Conservation (phyloP, 2,113 vertebrate genomes). For the Toxotes chatareus region DNA sequence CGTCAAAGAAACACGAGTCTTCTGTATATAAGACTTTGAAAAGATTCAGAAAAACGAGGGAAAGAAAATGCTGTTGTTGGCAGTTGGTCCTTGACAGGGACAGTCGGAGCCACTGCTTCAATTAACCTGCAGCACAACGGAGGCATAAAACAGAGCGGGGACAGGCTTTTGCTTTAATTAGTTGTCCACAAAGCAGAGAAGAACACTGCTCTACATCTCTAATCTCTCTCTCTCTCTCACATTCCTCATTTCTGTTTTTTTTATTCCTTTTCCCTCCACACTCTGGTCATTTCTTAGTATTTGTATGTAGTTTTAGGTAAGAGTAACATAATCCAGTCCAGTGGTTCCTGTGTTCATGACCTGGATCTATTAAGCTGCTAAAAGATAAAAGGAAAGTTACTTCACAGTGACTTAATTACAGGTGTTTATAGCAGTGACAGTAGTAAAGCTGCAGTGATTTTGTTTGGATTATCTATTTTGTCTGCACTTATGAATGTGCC, state of each 20-base stretch:
- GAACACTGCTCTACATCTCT: background rate
- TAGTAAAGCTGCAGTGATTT: background rate
- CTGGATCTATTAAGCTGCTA: background rate
- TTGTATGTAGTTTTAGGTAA: background rate
- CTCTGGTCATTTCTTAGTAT: background rate
- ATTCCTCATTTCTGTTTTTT: background rate
- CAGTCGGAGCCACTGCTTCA: background rate
- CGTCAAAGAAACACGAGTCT: background rate
- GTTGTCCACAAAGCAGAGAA: conserved; percentile 1
- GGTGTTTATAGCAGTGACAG: too few species aligned
- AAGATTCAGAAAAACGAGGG: background rate
- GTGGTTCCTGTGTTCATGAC: background rate
- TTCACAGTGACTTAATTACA: too few species aligned
- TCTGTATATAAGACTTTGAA: background rate
- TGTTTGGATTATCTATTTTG: too few species aligned
- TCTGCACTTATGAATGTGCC: too few species aligned
- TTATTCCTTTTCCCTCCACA: background rate
- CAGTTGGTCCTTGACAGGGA: background rate
- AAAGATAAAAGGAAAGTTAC: background rate
- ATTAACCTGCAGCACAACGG: conserved; percentile 43
- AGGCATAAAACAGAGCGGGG: conserved; percentile 16
- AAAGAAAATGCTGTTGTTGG: background rate
- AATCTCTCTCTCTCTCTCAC: background rate
- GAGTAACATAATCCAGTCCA: background rate
- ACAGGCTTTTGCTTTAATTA: conserved; percentile 31